Conservation (phyloP, 2,797 vertebrate species). For the Protosalanx chinensis region DNA sequence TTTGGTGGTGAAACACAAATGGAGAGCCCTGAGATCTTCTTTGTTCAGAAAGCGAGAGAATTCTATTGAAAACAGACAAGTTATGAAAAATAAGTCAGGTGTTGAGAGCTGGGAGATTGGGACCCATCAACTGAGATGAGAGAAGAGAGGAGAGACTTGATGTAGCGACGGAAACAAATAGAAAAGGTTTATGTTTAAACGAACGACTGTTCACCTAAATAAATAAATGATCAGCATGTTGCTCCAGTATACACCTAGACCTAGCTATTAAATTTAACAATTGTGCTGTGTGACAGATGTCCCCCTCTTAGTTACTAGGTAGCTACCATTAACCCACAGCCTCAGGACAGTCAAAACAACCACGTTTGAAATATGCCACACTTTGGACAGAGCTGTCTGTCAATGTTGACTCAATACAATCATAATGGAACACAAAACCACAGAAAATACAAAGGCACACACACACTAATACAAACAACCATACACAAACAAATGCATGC, state of each 20-base stretch:
- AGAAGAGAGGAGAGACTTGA: not conserved
- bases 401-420: not conserved
- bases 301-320: not conserved
- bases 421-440: not conserved
- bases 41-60: slow-evolving; percentile 8
- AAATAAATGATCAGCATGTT: not conserved
- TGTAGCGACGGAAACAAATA: not conserved
- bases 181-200: not conserved
- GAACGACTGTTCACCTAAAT: not conserved
- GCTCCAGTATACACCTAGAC: not conserved
- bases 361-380: not conserved
- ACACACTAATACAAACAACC: too few relatives aligned
- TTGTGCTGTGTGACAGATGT: not conserved
- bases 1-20: slow-evolving; percentile 7
- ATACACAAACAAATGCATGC: too few relatives aligned
- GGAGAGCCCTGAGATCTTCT: slow-evolving; percentile 17
- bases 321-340: not conserved
- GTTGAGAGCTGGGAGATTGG: not conserved
- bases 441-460: not conserved
- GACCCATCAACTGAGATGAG: not conserved
- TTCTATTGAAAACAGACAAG: slow-evolving; percentile 10
- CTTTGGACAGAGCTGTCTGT: not conserved
- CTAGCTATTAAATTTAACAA: not conserved
- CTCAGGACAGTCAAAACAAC: not conserved
- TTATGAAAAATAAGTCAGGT: slow-evolving; percentile 2